These are phyloP conservation scores for Columbina picui DNA, from an alignment of 2,113 vertebrate species.

Conservation along the genomic window DNA sequence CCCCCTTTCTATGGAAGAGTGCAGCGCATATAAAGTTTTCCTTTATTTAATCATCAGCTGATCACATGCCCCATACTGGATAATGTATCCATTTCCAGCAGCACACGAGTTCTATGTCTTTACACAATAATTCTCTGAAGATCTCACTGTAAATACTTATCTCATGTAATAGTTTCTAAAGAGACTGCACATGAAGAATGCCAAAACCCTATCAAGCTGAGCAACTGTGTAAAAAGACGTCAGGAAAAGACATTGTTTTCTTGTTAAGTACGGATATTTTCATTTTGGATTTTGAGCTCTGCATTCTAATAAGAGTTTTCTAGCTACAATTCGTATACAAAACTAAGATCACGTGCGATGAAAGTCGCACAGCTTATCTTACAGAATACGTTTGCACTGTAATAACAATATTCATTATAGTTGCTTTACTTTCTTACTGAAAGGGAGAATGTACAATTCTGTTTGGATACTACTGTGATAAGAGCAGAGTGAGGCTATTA, in stretches of 20 bases:
- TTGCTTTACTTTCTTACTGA: conserved; percentile 3
- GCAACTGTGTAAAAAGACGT: not conserved
- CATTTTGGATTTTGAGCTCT: not conserved
- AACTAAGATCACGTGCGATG: not conserved
- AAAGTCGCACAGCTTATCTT: not conserved
- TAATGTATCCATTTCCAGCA: conserved; percentile 63
- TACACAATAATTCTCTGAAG: conserved; percentile 8
- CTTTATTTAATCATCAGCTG: conserved; percentile 41
- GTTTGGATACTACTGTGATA: conserved; percentile 23
- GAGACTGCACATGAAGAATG: not conserved
- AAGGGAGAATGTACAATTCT: conserved; percentile 3
- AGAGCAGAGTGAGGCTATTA: conserved; percentile 14
- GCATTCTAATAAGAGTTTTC: not conserved
- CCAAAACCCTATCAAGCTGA: not conserved
- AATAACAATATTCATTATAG: conserved; percentile 7
- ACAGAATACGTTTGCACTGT: not conserved
- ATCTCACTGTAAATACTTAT: not conserved
- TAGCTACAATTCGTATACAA: not conserved
- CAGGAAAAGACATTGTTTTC: conserved; percentile 10
- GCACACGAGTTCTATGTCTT: conserved; percentile 2
- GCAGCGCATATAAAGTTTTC: conserved; percentile 8
- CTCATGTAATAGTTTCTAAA: conserved; percentile 24
- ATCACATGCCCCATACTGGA: conserved; percentile 34
- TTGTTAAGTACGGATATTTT: conserved; percentile 1
- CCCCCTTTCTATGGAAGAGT: conserved; percentile 28